A percentile compares a stretch with the other conserved stretches of the same genome.
phyloP scores from a whole-genome alignment of 2,113 vertebrate species.

The Hucho hucho region DNA sequence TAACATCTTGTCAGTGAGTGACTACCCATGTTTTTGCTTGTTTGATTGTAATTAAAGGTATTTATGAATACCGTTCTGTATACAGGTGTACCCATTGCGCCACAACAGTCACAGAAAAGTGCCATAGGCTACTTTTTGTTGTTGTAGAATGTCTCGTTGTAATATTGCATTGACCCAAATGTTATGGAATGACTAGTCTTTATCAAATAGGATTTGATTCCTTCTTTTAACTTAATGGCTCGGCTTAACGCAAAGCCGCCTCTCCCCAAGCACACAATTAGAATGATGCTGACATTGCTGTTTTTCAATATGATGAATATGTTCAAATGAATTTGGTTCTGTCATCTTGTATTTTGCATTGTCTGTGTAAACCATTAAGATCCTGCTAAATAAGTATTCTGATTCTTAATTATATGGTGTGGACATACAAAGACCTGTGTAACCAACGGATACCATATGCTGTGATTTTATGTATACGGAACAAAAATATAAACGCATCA shows the following conservation, averaged over 20 bases:
- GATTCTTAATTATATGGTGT: too few species aligned
- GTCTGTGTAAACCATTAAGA: not conserved
- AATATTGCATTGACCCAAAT: not conserved
- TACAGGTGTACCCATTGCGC: not conserved
- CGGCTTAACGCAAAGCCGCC: not conserved
- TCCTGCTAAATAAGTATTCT: too few species aligned
- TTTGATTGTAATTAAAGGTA: not conserved
- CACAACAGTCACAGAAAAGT: constrained; percentile 3
- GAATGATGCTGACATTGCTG: too few species aligned
- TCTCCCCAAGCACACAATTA: not conserved
- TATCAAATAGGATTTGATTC: not conserved
- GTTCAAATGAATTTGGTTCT: not conserved
- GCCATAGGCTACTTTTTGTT: not conserved
- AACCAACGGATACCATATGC: not conserved
- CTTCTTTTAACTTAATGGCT: not conserved
- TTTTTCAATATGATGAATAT: too few species aligned
- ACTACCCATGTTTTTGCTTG: not conserved
- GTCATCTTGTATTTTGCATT: not conserved
- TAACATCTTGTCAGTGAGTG: not conserved
- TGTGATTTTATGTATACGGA: too few species aligned
- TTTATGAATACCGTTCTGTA: not conserved
- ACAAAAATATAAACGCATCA: too few species aligned
- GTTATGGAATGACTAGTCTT: not conserved
- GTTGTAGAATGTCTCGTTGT: not conserved
- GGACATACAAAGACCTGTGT: not conserved